Evolutionary conservation across 2,797 vertebrate species (phyloP).

Genomic region (Onychomys torridus): DNA sequence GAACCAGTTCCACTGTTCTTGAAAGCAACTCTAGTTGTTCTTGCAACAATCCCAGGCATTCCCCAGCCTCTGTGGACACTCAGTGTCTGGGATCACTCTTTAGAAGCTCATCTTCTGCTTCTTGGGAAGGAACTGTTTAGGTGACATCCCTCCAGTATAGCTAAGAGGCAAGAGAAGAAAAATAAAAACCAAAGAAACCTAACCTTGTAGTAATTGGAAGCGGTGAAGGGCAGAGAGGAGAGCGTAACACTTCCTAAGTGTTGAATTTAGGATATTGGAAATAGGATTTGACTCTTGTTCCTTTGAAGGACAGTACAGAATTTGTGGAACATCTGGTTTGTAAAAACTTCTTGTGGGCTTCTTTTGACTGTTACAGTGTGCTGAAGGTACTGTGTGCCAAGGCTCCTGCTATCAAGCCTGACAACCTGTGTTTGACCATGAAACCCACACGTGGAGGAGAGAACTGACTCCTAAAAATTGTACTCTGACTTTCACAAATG

Average conservation of each 20-base stretch:
- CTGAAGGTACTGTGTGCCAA: not conserved
- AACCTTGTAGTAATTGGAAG: not conserved
- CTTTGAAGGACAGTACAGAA: not conserved
- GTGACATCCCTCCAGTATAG: not conserved
- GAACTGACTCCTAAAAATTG: not conserved
- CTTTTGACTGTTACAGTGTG: not conserved
- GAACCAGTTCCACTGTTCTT: not conserved
- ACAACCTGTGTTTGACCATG: not conserved
- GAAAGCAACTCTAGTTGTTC: conserved; percentile 43
- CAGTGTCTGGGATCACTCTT: not conserved
- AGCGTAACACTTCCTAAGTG: not conserved
- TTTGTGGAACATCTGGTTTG: not conserved
- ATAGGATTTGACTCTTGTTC: not conserved
- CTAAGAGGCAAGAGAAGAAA: conserved; percentile 26
- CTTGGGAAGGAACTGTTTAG: conserved; percentile 20
- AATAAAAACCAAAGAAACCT: not conserved
- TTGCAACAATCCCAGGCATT: not conserved
- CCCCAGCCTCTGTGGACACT: not conserved
- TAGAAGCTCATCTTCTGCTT: conserved; percentile 53
- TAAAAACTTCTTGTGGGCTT: not conserved
- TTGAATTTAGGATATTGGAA: conserved; percentile 11
- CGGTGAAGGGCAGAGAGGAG: not conserved
- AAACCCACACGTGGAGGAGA: not conserved
- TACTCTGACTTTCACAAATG: too few species aligned
- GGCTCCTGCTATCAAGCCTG: not conserved